phyloP scores from a whole-genome alignment of 2,888 invertebrate species.

The Lissonota sp. region DNA sequence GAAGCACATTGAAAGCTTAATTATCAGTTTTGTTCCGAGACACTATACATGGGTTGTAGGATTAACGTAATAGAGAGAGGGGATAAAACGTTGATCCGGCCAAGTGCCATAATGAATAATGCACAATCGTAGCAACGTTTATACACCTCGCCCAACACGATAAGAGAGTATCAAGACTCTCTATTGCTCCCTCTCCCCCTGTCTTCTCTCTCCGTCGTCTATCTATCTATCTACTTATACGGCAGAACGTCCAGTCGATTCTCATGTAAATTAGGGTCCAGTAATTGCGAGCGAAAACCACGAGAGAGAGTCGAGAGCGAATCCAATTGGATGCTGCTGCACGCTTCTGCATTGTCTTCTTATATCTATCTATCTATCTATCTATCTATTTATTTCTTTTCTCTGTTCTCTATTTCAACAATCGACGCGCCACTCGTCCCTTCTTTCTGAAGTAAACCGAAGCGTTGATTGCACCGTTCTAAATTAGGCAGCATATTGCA shows the following conservation, averaged over 20 bases:
- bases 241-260: constrained; percentile 53
- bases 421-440: constrained; percentile 42
- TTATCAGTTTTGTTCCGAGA: constrained; percentile 27
- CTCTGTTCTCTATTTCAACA: constrained; percentile 22
- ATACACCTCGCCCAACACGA: constrained; percentile 32
- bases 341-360: constrained; percentile 38
- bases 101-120: constrained; percentile 41
- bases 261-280: constrained; percentile 60
- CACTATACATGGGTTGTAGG: background rate
- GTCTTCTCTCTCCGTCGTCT: constrained; percentile 8
- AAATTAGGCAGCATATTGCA: constrained; percentile 32
- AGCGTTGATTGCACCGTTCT: constrained; percentile 5
- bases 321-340: constrained; percentile 54
- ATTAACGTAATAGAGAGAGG: constrained; percentile 25
- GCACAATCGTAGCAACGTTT: constrained; percentile 47
- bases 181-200: constrained; percentile 8
- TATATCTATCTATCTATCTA: background rate
- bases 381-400: background rate
- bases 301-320: constrained; percentile 35
- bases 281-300: constrained; percentile 56
- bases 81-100: background rate
- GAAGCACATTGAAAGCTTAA: constrained; percentile 26
- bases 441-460: background rate
- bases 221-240: constrained; percentile 31
- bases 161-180: constrained; percentile 34